Evolutionary conservation across 2,113 vertebrate species (phyloP).

Genomic region (Lamprologus speciosus): DNA sequence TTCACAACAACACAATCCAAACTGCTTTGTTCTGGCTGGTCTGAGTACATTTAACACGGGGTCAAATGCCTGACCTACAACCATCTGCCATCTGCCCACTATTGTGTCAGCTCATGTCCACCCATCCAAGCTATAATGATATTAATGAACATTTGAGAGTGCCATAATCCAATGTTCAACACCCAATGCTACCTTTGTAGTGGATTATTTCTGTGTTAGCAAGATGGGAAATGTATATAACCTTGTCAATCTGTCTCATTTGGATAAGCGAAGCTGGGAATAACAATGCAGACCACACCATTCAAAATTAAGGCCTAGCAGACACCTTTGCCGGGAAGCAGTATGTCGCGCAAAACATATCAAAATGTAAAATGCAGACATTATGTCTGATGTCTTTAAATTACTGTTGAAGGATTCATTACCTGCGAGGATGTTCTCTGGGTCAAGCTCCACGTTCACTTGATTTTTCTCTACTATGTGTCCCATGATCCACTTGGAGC

Average conservation of each 20-base stretch:
- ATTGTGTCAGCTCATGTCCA: background rate
- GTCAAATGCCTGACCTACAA: background rate
- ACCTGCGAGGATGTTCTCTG: constrained; percentile 84
- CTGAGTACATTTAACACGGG: background rate
- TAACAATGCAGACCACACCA: background rate
- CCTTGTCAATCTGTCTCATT: constrained; percentile 25
- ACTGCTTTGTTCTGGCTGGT: background rate
- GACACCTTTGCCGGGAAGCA: background rate
- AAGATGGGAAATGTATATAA: constrained; percentile 22
- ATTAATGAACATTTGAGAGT: constrained; percentile 24
- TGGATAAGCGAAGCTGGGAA: background rate
- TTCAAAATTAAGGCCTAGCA: background rate
- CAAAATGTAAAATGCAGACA: background rate
- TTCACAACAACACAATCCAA: background rate
- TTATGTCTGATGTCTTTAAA: background rate
- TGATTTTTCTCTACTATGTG: constrained; percentile 81
- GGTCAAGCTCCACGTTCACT: constrained; percentile 71
- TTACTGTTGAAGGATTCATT: background rate
- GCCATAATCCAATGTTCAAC: constrained; percentile 27
- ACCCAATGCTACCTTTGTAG: constrained; percentile 11
- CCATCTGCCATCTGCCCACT: background rate
- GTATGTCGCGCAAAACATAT: background rate
- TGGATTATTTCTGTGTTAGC: constrained; percentile 47
- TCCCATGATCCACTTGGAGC: constrained; percentile 84
- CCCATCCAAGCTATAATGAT: constrained; percentile 14